A percentile compares a stretch with the other conserved stretches of the same genome.
Evolutionary conservation across 2,888 invertebrate genomes (phyloP).

Genomic region (Fragum fragum): DNA sequence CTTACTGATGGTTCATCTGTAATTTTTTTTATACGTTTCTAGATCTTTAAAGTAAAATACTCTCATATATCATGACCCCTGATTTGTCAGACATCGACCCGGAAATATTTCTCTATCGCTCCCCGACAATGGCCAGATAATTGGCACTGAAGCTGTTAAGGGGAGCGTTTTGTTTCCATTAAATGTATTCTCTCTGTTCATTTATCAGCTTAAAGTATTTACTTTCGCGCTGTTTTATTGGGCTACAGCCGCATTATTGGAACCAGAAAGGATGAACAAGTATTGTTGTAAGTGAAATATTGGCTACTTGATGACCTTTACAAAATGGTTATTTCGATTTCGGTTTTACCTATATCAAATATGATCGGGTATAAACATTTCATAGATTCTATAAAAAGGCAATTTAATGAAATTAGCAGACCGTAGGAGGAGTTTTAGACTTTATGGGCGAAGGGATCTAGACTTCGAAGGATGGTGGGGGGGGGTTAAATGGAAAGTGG

Average conservation of each 20-base stretch:
- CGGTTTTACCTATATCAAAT: too few species aligned
- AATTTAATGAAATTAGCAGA: too few species aligned
- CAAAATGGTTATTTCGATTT: not conserved
- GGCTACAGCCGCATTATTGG: constrained; percentile 1
- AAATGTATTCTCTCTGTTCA: constrained; percentile 31
- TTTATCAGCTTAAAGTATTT: constrained; percentile 29
- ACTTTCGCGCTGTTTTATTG: constrained; percentile 24
- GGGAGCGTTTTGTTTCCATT: constrained; percentile 27
- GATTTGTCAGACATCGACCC: not conserved
- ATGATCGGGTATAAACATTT: too few species aligned
- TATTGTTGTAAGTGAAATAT: not conserved
- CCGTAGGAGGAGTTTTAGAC: too few species aligned
- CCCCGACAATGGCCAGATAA: constrained; percentile 21
- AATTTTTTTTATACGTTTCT: too few species aligned
- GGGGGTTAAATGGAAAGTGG: too few species aligned
- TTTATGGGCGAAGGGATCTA: too few species aligned
- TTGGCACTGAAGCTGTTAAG: constrained; percentile 16
- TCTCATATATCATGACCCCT: too few species aligned
- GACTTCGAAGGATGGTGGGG: too few species aligned
- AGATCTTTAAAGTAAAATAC: too few species aligned
- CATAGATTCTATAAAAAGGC: too few species aligned
- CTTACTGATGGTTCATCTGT: too few species aligned
- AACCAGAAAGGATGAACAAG: not conserved
- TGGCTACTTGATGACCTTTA: not conserved
- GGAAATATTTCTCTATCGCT: not conserved